Evolutionary conservation across 1,140 invertebrate species (phyloP).

Genomic region (Homarus americanus): DNA sequence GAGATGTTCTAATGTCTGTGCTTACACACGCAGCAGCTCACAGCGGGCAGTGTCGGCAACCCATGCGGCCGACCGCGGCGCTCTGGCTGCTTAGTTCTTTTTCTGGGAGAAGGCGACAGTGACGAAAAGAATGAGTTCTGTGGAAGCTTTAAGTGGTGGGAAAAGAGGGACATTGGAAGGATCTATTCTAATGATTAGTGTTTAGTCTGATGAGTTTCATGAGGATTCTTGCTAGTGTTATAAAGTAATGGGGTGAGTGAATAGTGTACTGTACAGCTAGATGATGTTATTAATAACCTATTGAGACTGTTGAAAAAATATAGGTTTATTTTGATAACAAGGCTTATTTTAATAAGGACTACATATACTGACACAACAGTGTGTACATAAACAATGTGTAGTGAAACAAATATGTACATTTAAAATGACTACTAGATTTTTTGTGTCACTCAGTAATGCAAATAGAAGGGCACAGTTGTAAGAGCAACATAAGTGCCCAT

Average conservation of each 20-base stretch:
- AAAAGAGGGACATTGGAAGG: slow-evolving; percentile 37
- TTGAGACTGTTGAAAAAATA: slow-evolving; percentile 74
- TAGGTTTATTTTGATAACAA: slow-evolving; percentile 74
- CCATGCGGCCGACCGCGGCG: slow-evolving; percentile 9
- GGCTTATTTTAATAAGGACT: slow-evolving; percentile 72
- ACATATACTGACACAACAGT: slow-evolving; percentile 69
- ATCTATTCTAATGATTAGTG: slow-evolving; percentile 70
- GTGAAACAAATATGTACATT: slow-evolving; percentile 65
- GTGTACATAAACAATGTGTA: slow-evolving; percentile 67
- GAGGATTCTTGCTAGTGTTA: slow-evolving; percentile 63
- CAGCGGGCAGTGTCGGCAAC: slow-evolving; percentile 28
- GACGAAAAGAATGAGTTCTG: slow-evolving; percentile 27
- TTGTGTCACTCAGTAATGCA: slow-evolving; percentile 56
- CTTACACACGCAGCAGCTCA: slow-evolving; percentile 52
- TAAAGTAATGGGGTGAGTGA: slow-evolving; percentile 55
- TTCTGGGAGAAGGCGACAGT: slow-evolving; percentile 4
- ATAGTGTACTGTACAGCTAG: slow-evolving; percentile 73
- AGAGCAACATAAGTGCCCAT: slow-evolving; percentile 56
- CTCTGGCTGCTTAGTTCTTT: slow-evolving; percentile 34
- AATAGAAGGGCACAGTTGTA: slow-evolving; percentile 60
- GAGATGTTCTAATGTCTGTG: slow-evolving; percentile 63
- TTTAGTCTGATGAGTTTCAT: slow-evolving; percentile 48
- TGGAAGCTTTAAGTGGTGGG: slow-evolving; percentile 58
- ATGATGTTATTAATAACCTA: slow-evolving; percentile 74
- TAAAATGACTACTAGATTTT: slow-evolving; percentile 59